A percentile compares a stretch with the other conserved stretches of the same genome.
These are phyloP conservation scores for Acromyrmex charruanus DNA, from an alignment of 1,140 invertebrate species.

Conservation along the genomic window DNA sequence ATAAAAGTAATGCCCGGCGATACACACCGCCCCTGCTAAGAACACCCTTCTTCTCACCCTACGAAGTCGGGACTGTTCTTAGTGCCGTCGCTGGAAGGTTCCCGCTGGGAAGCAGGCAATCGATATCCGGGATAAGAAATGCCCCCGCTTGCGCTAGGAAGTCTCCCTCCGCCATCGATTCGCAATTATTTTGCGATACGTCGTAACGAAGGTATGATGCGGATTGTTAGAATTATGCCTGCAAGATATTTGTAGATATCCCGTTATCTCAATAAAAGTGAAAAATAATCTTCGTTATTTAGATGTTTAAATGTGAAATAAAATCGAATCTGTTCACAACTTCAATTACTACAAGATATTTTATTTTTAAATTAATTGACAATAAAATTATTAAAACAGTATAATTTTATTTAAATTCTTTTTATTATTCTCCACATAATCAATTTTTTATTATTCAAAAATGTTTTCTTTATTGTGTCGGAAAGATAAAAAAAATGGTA, in stretches of 20 bases:
- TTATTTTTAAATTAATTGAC: background rate
- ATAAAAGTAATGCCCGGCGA: constrained; percentile 86
- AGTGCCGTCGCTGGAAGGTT: constrained; percentile 71
- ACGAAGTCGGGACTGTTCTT: constrained; percentile 67
- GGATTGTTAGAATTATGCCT: constrained; percentile 3
- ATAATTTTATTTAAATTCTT: background rate
- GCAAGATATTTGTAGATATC: background rate
- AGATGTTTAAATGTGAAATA: background rate
- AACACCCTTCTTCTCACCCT: constrained; percentile 73
- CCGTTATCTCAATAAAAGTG: background rate
- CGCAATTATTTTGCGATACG: constrained; percentile 73
- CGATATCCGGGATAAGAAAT: constrained; percentile 85
- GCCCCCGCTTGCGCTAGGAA: constrained; percentile 62
- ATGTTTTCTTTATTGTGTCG: background rate
- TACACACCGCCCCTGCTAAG: constrained; percentile 77
- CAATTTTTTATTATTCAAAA: background rate
- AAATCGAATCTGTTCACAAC: background rate
- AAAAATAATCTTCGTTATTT: background rate
- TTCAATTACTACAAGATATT: background rate
- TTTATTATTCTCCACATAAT: background rate
- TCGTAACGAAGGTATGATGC: constrained; percentile 33
- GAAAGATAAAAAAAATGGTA: background rate
- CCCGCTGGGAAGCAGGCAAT: constrained; percentile 80
- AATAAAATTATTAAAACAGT: background rate
- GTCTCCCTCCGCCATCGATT: constrained; percentile 70